Percentiles rank a stretch among this genome's conserved stretches.
These are phyloP conservation scores for Cyclophora punctaria DNA, from an alignment of 2,888 invertebrate species.

Conservation along the genomic window DNA sequence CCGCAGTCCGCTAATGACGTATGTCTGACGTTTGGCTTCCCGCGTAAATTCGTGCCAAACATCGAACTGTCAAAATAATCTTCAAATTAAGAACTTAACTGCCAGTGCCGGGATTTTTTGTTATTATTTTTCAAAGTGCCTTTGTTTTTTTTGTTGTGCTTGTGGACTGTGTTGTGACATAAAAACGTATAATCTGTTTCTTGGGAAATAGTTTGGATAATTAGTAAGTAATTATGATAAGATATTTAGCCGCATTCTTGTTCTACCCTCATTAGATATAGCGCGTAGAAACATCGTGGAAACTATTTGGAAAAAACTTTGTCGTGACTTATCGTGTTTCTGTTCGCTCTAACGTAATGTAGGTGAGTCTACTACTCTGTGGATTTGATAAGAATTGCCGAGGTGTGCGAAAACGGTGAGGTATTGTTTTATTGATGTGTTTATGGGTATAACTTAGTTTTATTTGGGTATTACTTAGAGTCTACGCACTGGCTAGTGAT, in stretches of 20 bases:
- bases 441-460: no score
- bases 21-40: conserved; percentile 33
- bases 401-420: no score
- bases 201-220: conserved; percentile 16
- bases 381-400: no score
- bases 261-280: conserved; percentile 8
- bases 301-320: conserved; percentile 3
- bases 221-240: conserved; percentile 29
- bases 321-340: conserved; percentile 9
- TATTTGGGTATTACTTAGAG: no score
- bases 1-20: conserved; percentile 35
- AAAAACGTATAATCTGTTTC: neutral
- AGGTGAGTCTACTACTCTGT: no score
- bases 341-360: conserved; percentile 1
- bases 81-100: conserved; percentile 13
- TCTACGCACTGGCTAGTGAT: no score
- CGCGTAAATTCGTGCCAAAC: conserved; percentile 45
- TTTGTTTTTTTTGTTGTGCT: no score
- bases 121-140: neutral
- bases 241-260: conserved; percentile 10
- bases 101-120: conserved; percentile 10
- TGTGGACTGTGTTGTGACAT: no score
- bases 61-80: conserved; percentile 31
- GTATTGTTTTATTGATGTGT: no score
- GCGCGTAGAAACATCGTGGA: conserved; percentile 12